Evolutionary conservation across 2,113 vertebrate genomes (phyloP), one percentile per base, ranked within the genome.

Genomic region (Rhagologus leucostigma): DNA sequence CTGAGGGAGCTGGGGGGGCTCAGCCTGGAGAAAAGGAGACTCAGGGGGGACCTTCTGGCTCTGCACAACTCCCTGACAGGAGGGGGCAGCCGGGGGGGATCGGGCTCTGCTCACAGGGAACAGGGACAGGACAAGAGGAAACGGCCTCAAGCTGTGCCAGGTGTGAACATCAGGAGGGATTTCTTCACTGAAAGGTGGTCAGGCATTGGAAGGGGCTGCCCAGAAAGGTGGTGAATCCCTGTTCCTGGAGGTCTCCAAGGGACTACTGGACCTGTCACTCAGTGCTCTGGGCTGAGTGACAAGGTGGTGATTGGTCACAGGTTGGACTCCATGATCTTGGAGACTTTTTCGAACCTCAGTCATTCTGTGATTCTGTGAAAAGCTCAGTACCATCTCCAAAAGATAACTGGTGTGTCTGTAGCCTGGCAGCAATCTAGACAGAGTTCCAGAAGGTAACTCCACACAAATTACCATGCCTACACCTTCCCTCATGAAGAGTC

Each of bases 91-190:
- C 2, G 1, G 21, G n/a, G 41, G 8, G 10, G 8, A 0, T 53
- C 4, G 0, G 35, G 30, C 21, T 37, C 59, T 89, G 46, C 27
- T 57, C 10, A 18, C 44, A 81, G 33, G 44, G 11, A 44, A 52
- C 33, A 65, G 52, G 71, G 21, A 50, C 44, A 39, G 46, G 44
- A 30, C 0, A 0, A 15, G 13, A 52, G 33, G 19, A 1, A 81
- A 74, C 0, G 0, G 8, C 27, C 22, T 59, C 59, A 50, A 4
- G 8, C 7, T 46, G 44, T 5, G 10, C 9, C 33, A 44, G 10
- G 33, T 1, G 1, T 52, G 44, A 24, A 53, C 6, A n/a, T 18
- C 33, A 53, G 33, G 2, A 18, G 7, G n/a, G 60, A 60, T 68
- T 83, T 32, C 3, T 6, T 32, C 11, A 35, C 7, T 5, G 39